Conservation (phyloP, 2,797 vertebrate genomes). For the Amblyopsis hoosieri region DNA sequence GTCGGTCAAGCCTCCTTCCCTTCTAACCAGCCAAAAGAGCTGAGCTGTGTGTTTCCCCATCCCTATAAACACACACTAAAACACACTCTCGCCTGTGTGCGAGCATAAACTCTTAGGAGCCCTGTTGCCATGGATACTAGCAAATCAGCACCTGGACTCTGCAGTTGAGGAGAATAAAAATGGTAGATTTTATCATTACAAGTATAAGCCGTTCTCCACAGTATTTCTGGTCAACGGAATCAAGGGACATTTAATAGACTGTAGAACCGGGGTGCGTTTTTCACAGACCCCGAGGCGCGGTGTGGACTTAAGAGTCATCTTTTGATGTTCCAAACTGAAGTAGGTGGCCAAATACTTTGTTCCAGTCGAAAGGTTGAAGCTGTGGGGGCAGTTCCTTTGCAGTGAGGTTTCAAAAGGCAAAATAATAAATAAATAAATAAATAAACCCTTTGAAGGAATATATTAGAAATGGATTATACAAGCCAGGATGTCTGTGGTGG, state of each 20-base stretch:
- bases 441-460: slow-evolving; percentile 17
- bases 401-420: slow-evolving; percentile 28
- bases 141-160: neutral
- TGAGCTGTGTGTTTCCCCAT: neutral
- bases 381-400: slow-evolving; percentile 15
- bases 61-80: slow-evolving; percentile 8
- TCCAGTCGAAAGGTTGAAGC: slow-evolving; percentile 9
- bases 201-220: too few species aligned
- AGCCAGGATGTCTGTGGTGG: slow-evolving; percentile 4
- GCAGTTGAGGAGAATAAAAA: too few species aligned
- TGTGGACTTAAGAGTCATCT: too few species aligned
- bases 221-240: too few species aligned
- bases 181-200: too few species aligned
- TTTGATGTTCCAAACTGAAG: too few species aligned
- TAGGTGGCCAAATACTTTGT: slow-evolving; percentile 9
- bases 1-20: too few species aligned
- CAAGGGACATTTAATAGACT: too few species aligned
- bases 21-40: too few species aligned
- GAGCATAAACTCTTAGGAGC: slow-evolving; percentile 1
- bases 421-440: neutral
- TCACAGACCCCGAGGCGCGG: neutral
- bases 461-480: slow-evolving; percentile 34
- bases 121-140: neutral
- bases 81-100: slow-evolving; percentile 6
- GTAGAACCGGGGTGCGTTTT: too few species aligned